Evolutionary conservation across 1,140 invertebrate species (phyloP).

Genomic region (Oedothorax gibbosus): DNA sequence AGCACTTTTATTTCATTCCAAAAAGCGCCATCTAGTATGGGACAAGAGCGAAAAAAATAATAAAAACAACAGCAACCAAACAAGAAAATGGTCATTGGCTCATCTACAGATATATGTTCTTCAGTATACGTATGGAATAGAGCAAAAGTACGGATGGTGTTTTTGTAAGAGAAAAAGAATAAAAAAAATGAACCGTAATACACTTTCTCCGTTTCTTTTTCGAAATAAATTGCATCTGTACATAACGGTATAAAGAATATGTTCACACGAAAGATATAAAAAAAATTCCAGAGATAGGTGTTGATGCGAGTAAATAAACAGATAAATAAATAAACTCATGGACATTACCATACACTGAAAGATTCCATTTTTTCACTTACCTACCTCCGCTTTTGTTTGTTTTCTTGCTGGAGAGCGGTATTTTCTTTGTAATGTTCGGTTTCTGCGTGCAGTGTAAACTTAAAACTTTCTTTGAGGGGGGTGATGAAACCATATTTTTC

Average conservation of each 20-base stretch:
- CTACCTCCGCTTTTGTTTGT: constrained; percentile 5
- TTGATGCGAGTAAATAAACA: constrained; percentile 60
- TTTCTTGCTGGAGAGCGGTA: constrained; percentile 6
- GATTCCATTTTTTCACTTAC: constrained; percentile 60
- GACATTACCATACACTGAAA: constrained; percentile 57
- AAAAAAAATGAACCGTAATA: constrained; percentile 43
- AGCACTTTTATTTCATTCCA: constrained; percentile 11
- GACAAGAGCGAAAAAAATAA: constrained; percentile 23
- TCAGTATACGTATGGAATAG: constrained; percentile 40
- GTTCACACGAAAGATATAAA: constrained; percentile 45
- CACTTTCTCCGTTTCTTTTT: constrained; percentile 57
- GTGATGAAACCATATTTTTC: constrained; percentile 59
- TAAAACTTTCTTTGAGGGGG: constrained; percentile 46
- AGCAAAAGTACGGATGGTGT: constrained; percentile 35
- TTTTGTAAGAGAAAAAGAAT: not conserved
- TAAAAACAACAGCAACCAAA: constrained; percentile 22
- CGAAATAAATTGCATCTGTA: constrained; percentile 55
- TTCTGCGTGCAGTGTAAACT: constrained; percentile 57
- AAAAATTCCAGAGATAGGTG: constrained; percentile 34
- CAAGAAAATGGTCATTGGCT: constrained; percentile 50
- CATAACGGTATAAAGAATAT: constrained; percentile 59
- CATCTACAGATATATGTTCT: constrained; percentile 45
- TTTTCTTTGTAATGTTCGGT: constrained; percentile 45
- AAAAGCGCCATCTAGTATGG: constrained; percentile 38
- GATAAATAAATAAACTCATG: constrained; percentile 55